Conservation (phyloP, 2,113 vertebrate species). For the Tyrannus savana region DNA sequence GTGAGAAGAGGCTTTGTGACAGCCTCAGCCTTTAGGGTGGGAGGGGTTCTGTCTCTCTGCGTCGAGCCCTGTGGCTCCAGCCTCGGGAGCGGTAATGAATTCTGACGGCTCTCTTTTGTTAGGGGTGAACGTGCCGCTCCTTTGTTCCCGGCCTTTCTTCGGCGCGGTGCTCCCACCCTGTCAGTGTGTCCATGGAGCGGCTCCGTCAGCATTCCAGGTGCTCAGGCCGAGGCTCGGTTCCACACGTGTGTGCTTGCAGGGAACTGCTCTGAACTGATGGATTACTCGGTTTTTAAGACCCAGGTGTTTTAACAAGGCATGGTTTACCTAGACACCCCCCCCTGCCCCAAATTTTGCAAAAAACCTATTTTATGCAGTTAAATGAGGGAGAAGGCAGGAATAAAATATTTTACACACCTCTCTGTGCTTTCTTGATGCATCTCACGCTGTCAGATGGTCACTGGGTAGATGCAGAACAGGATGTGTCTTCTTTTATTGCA, state of each 20-base stretch:
- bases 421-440: not conserved
- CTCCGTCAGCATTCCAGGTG: rapidly evolving
- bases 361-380: not conserved
- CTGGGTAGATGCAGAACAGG: not conserved
- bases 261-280: not conserved
- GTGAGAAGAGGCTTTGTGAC: not conserved
- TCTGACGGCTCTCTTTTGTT: not conserved
- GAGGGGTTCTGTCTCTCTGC: not conserved
- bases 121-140: not conserved
- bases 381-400: not conserved
- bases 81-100: not conserved
- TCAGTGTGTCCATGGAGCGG: rapidly evolving
- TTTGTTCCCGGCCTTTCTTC: not conserved
- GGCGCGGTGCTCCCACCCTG: not conserved
- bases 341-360: not conserved
- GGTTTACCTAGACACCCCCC: not conserved
- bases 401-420: rapidly evolving
- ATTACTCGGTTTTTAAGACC: not conserved
- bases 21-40: too few species aligned
- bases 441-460: rapidly evolving
- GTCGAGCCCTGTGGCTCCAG: not conserved
- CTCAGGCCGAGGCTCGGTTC: not conserved
- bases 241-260: rapidly evolving
- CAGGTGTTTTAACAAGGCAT: not conserved
- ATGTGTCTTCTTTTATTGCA: not conserved